These are phyloP conservation scores for Dicycla oo DNA, from an alignment of 2,888 invertebrate species.

Conservation along the genomic window DNA sequence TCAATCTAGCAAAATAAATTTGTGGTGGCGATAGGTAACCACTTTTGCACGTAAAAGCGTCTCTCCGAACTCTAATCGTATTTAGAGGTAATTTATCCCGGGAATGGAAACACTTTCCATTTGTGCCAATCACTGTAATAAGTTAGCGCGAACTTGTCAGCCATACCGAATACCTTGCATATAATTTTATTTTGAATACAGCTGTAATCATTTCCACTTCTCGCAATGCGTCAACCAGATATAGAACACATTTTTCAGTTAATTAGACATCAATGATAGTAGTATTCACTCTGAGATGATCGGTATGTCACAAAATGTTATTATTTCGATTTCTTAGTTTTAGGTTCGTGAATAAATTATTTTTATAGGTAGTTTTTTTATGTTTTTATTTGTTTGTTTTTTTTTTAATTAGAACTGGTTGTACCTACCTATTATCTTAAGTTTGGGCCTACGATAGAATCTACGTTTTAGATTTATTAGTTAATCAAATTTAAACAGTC, in stretches of 20 bases:
- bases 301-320: not conserved
- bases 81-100: constrained; percentile 48
- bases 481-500: not conserved
- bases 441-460: not conserved
- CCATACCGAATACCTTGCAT: not conserved
- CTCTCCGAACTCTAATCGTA: constrained; percentile 34
- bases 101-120: constrained; percentile 42
- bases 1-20: constrained; percentile 5
- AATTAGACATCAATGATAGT: not conserved
- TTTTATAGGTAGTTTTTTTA: not conserved
- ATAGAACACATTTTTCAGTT: not conserved
- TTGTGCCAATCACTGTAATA: constrained; percentile 35
- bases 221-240: not conserved
- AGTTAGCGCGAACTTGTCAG: constrained; percentile 6
- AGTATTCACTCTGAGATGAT: not conserved
- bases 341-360: not conserved
- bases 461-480: not conserved
- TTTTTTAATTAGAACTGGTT: not conserved
- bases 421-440: not conserved
- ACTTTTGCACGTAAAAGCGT: constrained; percentile 28
- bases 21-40: constrained; percentile 16
- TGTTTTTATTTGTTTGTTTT: not conserved
- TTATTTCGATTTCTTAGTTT: not conserved
- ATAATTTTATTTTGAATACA: not conserved
- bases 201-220: not conserved